Percentiles rank a stretch among this genome's conserved stretches.
Evolutionary conservation across 2,797 vertebrate genomes (phyloP).

Genomic region (Microctenopoma stevenorrisi): DNA sequence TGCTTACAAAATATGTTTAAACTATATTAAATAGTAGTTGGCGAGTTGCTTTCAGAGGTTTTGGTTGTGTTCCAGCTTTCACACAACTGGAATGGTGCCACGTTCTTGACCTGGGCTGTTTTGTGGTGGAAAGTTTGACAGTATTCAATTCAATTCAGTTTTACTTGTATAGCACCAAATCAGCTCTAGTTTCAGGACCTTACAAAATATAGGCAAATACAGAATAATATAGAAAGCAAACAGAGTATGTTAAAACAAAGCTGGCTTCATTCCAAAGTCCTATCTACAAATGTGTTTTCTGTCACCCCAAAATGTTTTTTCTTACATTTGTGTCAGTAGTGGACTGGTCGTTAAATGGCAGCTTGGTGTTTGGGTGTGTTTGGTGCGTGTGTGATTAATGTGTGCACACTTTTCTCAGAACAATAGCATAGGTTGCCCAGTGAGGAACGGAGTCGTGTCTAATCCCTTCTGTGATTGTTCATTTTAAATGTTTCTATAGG

Average conservation of each 20-base stretch:
- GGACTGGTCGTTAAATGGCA: too few species aligned
- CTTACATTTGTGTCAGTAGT: not conserved
- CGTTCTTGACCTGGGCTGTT: conserved; percentile 5
- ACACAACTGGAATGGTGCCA: not conserved
- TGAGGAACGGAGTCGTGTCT: not conserved
- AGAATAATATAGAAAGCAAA: too few species aligned
- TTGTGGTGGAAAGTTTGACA: not conserved
- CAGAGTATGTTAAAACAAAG: not conserved
- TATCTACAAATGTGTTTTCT: not conserved
- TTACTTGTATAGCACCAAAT: too few species aligned
- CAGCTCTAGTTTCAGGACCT: too few species aligned
- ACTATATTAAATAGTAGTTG: not conserved
- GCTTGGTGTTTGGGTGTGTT: not conserved
- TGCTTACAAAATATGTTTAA: not conserved
- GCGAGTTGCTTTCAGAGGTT: not conserved
- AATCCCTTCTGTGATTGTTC: not conserved
- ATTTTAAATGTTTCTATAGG: not conserved
- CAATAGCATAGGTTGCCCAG: not conserved
- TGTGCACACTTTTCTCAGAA: too few species aligned
- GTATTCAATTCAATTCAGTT: too few species aligned
- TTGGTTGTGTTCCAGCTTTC: not conserved
- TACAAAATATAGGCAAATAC: too few species aligned
- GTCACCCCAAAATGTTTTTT: not conserved
- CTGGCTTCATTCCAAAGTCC: not conserved
- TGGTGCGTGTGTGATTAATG: too few species aligned